Base-by-base conservation (phyloP, 2,888 invertebrate species). In the Subacronicta megacephala region DNA sequence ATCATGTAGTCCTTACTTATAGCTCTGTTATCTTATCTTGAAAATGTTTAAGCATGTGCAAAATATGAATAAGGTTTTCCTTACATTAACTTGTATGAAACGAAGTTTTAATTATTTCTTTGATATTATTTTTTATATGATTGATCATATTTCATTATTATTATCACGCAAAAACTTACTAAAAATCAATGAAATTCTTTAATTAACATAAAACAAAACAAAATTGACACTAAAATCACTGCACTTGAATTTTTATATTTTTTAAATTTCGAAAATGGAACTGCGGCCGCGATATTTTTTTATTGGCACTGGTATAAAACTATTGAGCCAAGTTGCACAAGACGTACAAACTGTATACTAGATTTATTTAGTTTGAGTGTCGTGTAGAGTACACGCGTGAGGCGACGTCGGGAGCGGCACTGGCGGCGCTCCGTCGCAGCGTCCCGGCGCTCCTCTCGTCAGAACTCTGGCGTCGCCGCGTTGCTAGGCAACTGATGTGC, bases 401-500 rank as follows among this genome's bases (percentile, higher is more conserved):
- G 83, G 76, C 84, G 85, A 76, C 84, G 84, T 74, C 84, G 82
- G 77, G 86, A 82, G 76, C 74, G 74, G 83, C 77, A 89, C 89
- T 89, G 90, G 87, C 90, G 87, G 78, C 71, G 70, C 54, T 60
- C 58, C 76, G 74, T 81, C 86, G 88, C 90, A 87, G 90, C 90
- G 89, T 90, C 92, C 88, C 90, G 90, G 84, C 89, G 89, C 84
- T 78, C 53, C 65, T 67, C 67, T 60, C 56, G 66, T 44, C 67
- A 86, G 85, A 87, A 80, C 79, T 82, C 84, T 82, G 91, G 88
- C 91, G 91, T 84, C 90, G 85, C 82, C 63, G 77, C 83, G 93
- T 94, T 90, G 90, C 93, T 83, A 85, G 73, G 93, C 91, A 91
- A 93, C 93, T 69, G 67, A 56, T 61, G 66, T 72, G 56, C 37